phyloP scores from a whole-genome alignment of 1,140 invertebrate species.

The Acarapis woodi region DNA sequence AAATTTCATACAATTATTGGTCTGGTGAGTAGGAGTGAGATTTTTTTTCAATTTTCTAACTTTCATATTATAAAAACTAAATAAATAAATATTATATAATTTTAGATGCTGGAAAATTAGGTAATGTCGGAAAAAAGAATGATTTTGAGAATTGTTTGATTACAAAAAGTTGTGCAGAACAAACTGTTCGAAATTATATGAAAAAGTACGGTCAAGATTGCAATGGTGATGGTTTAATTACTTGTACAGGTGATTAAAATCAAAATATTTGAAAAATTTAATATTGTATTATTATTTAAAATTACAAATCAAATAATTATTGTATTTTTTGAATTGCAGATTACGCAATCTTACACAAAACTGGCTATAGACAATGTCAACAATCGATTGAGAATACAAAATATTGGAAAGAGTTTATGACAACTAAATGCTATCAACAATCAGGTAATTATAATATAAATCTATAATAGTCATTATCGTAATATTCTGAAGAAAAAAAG shows the following conservation, averaged over 20 bases:
- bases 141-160: slow-evolving; percentile 39
- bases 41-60: neutral
- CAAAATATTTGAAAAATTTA: neutral
- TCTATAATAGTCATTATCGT: no score
- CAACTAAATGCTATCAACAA: no score
- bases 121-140: slow-evolving; percentile 15
- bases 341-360: no score
- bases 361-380: no score
- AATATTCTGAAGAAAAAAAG: no score
- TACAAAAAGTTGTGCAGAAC: slow-evolving; percentile 40
- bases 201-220: slow-evolving; percentile 45
- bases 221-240: slow-evolving; percentile 31
- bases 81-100: no score
- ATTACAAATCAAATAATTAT: no score
- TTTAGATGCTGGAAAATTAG: slow-evolving; percentile 52
- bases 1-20: slow-evolving; percentile 62
- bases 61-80: neutral
- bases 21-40: neutral
- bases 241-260: neutral
- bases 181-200: slow-evolving; percentile 45
- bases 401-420: no score
- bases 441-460: no score
- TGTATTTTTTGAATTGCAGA: no score
- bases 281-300: neutral
- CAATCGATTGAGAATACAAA: no score